Percentiles rank a stretch among this genome's conserved stretches.
Evolutionary conservation across 1,140 invertebrate species (phyloP).

Genomic region (Magallana angulata): DNA sequence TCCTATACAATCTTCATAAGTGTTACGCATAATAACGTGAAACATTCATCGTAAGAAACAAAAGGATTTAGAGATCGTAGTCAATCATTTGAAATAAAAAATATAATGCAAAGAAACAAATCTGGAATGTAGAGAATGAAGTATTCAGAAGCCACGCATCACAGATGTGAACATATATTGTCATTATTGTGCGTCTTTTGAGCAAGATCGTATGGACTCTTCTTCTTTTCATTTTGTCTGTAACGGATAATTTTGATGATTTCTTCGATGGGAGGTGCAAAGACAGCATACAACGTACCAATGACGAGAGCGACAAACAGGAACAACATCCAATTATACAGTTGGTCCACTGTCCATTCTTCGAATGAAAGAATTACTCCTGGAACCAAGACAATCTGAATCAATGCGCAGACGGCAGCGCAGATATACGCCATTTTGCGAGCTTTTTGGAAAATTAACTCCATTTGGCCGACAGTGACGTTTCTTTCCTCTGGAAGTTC

Average conservation of each 20-base stretch:
- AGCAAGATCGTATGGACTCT: neutral
- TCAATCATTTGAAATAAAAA: too few relatives aligned
- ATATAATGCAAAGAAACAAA: too few relatives aligned
- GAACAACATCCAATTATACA: conserved; percentile 59
- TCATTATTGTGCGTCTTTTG: neutral
- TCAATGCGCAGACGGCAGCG: conserved; percentile 55
- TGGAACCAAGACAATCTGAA: conserved; percentile 67
- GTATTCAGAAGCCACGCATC: too few relatives aligned
- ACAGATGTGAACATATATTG: too few relatives aligned
- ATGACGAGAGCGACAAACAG: conserved; percentile 66
- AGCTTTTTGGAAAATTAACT: conserved; percentile 63
- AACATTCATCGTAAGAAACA: too few relatives aligned
- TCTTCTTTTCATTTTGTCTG: neutral
- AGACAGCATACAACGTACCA: conserved; percentile 61
- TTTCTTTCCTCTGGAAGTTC: conserved; percentile 28
- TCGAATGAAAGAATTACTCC: conserved; percentile 60
- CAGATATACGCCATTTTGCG: conserved; percentile 61
- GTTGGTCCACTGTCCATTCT: conserved; percentile 61
- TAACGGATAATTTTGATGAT: neutral
- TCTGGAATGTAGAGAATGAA: too few relatives aligned
- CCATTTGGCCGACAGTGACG: conserved; percentile 41
- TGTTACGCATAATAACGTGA: too few relatives aligned
- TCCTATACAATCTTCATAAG: too few relatives aligned
- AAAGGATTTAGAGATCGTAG: too few relatives aligned
- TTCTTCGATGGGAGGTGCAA: conserved; percentile 70